phyloP scores from a whole-genome alignment of 2,797 vertebrate species.

The Selene dorsalis region DNA sequence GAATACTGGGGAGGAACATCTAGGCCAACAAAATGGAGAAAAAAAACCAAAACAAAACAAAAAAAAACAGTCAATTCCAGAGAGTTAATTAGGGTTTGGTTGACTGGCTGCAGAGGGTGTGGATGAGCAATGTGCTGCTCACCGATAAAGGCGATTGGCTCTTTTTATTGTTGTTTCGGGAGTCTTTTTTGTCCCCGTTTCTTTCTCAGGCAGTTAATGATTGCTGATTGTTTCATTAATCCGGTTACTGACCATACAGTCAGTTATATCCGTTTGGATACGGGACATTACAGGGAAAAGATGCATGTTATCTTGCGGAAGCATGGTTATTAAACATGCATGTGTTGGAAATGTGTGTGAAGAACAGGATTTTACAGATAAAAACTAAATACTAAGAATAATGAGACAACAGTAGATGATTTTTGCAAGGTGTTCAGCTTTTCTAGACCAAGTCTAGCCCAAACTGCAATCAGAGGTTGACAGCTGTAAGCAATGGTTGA shows the following conservation, averaged over 20 bases:
- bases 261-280: slow-evolving; percentile 62
- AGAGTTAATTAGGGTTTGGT: slow-evolving; percentile 77
- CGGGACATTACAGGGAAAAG: slow-evolving; percentile 60
- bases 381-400: background rate
- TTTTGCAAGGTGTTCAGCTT: background rate
- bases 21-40: slow-evolving; percentile 36
- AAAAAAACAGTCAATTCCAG: slow-evolving; percentile 63
- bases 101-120: slow-evolving; percentile 70
- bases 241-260: slow-evolving; percentile 60
- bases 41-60: background rate
- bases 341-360: slow-evolving; percentile 10
- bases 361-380: background rate
- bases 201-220: slow-evolving; percentile 53
- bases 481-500: background rate
- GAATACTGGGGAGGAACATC: slow-evolving; percentile 55
- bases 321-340: slow-evolving; percentile 41
- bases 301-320: slow-evolving; percentile 51
- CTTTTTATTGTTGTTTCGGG: slow-evolving; percentile 71
- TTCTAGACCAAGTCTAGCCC: background rate
- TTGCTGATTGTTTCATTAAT: slow-evolving; percentile 74
- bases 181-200: slow-evolving; percentile 8
- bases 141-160: slow-evolving; percentile 77
- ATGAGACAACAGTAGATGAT: background rate
- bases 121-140: slow-evolving; percentile 78
- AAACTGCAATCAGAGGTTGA: background rate